phyloP scores from a whole-genome alignment of 2,888 invertebrate species.

The Tipula vernalis region DNA sequence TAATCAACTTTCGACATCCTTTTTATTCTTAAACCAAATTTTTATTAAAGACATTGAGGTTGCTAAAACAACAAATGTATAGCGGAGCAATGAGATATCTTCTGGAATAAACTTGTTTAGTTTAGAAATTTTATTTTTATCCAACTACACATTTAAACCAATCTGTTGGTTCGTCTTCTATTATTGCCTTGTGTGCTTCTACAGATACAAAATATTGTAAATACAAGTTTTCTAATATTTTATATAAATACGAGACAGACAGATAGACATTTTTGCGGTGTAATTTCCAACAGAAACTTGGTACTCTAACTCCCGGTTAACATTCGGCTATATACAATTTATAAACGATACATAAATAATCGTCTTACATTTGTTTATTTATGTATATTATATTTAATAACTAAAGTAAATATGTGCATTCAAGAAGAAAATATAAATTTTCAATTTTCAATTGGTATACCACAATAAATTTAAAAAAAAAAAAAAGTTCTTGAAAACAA shows the following conservation, averaged over 20 bases:
- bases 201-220: background rate
- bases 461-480: background rate
- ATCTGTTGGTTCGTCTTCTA: background rate
- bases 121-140: background rate
- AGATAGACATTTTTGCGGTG: background rate
- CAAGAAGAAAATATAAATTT: background rate
- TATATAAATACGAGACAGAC: background rate
- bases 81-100: background rate
- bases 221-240: background rate
- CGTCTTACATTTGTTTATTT: background rate
- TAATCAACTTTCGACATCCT: background rate
- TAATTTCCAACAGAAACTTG: background rate
- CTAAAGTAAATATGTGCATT: too few species aligned
- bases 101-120: background rate
- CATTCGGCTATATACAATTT: too few species aligned
- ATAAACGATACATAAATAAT: background rate
- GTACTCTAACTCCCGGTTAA: background rate
- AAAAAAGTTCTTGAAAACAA: background rate
- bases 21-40: background rate
- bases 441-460: background rate
- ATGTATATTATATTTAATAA: background rate
- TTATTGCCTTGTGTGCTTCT: background rate
- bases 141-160: background rate
- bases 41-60: background rate
- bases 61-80: background rate